phyloP scores from a whole-genome alignment of 2,888 invertebrate genomes.

The Coelopa pilipes region DNA sequence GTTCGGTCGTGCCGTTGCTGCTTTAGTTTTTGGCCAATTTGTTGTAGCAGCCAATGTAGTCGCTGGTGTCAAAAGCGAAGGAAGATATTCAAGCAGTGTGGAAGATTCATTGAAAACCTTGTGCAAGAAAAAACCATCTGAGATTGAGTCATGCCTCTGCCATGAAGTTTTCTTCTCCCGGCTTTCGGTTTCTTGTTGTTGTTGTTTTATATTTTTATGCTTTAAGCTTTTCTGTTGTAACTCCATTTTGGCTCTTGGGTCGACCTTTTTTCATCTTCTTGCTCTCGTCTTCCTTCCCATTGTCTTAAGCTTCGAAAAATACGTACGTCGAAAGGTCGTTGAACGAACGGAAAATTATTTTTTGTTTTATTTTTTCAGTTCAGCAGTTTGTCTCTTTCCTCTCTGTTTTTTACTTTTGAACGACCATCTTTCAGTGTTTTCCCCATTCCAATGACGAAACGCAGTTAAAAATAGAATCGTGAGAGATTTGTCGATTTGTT shows the following conservation, averaged over 20 bases:
- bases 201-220: slow-evolving; percentile 5
- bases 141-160: slow-evolving; percentile 35
- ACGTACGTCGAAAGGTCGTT: slow-evolving; percentile 23
- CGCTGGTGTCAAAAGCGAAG: no score
- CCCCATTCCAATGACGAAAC: no score
- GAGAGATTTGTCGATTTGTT: neutral
- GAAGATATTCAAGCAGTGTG: no score
- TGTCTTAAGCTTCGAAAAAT: slow-evolving; percentile 19
- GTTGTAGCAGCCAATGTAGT: no score
- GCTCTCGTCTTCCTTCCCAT: neutral
- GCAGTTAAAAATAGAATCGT: neutral
- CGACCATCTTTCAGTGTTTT: no score
- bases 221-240: slow-evolving; percentile 21
- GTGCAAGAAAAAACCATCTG: neutral
- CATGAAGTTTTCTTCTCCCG: neutral
- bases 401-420: no score
- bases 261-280: slow-evolving; percentile 6
- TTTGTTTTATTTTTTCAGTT: slow-evolving; percentile 29
- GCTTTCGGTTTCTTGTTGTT: neutral
- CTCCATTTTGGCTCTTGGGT: slow-evolving; percentile 3
- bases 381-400: no score
- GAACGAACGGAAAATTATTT: slow-evolving; percentile 24
- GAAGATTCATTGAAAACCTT: slow-evolving; percentile 19
- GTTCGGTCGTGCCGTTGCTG: slow-evolving; percentile 22
- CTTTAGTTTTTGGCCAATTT: slow-evolving; percentile 23